Evolutionary conservation across 37 sponge, comb jelly and placozoan species (phyloP).

Genomic region (Ianthella basta): DNA sequence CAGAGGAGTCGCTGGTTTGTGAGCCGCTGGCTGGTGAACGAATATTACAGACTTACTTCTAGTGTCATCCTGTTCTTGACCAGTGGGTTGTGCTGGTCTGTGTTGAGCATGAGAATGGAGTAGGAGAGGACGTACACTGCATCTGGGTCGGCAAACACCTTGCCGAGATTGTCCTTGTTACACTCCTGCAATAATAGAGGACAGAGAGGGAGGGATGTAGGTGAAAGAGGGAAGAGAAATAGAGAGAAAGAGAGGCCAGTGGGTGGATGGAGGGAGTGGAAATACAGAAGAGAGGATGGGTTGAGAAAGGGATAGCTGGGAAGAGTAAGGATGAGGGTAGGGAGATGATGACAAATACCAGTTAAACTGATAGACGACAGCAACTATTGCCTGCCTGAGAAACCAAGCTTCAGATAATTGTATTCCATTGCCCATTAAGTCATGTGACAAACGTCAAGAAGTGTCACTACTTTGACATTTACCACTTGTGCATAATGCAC

Average conservation of each 20-base stretch:
- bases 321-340: no score
- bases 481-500: no score
- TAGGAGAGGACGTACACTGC: constrained; percentile 86
- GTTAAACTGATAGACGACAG: no score
- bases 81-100: constrained; percentile 85
- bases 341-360: no score
- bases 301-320: neutral
- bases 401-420: neutral
- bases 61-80: constrained; percentile 79
- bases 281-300: no score
- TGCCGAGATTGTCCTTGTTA: constrained; percentile 43
- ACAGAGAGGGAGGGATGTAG: neutral
- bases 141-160: constrained; percentile 84
- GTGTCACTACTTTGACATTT: no score
- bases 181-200: neutral
- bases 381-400: neutral
- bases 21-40: no score
- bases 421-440: neutral
- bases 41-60: constrained; percentile 53
- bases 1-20: no score
- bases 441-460: no score
- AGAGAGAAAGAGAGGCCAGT: neutral
- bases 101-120: constrained; percentile 94
- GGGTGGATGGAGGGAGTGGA: neutral
- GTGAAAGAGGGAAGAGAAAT: no score